A percentile compares a stretch with the other conserved stretches of the same genome.
These are phyloP conservation scores for Xanthorhoe designata DNA, from an alignment of 2,888 invertebrate species.

Conservation along the genomic window DNA sequence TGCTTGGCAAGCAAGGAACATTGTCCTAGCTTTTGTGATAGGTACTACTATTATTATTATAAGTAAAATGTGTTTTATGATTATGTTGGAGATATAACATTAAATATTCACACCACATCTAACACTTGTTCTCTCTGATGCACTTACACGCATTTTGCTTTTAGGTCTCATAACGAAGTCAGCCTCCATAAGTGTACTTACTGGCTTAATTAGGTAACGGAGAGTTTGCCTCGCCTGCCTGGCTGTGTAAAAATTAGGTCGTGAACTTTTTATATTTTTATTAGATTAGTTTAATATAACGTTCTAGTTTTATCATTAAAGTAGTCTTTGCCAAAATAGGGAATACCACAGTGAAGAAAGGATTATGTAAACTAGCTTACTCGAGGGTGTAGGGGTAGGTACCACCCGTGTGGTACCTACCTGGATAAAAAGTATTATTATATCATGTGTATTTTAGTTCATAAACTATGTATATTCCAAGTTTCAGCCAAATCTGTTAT, in stretches of 20 bases:
- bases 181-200: conserved; percentile 44
- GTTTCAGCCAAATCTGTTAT: too few species aligned
- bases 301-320: background rate
- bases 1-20: too few species aligned
- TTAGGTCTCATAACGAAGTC: conserved; percentile 55
- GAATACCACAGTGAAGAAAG: background rate
- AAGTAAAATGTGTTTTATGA: too few species aligned
- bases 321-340: background rate
- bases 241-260: conserved; percentile 48
- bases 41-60: too few species aligned
- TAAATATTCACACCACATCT: background rate
- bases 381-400: too few species aligned
- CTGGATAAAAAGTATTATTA: too few species aligned
- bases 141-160: conserved; percentile 53
- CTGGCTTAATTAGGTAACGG: conserved; percentile 45
- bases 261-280: conserved; percentile 7
- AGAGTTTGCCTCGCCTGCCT: conserved; percentile 34
- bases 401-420: too few species aligned
- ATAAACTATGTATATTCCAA: too few species aligned
- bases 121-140: conserved; percentile 15
- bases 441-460: too few species aligned
- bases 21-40: too few species aligned
- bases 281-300: background rate
- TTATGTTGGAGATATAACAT: background rate
- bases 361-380: too few species aligned